phyloP scores from a whole-genome alignment of 1,140 invertebrate genomes.

The Trichogramma pretiosum region DNA sequence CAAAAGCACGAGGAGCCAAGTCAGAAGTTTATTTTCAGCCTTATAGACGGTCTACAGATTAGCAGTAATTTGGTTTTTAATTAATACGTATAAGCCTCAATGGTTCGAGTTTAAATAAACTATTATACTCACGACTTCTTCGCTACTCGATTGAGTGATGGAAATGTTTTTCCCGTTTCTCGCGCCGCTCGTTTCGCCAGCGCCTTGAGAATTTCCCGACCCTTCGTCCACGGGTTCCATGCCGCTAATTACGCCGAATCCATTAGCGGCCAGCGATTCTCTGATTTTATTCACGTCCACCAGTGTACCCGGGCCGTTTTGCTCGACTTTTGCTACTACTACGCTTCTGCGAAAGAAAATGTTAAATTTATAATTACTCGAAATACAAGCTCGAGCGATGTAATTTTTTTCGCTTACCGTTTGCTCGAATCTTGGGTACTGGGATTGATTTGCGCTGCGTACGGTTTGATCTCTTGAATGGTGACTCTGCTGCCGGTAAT shows the following conservation, averaged over 20 bases:
- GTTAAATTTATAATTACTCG: too few relatives aligned
- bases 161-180: slow-evolving; percentile 29
- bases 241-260: slow-evolving; percentile 39
- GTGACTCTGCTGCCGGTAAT: slow-evolving; percentile 68
- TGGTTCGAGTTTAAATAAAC: not conserved
- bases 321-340: slow-evolving; percentile 54
- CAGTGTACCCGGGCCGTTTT: slow-evolving; percentile 33
- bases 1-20: slow-evolving; percentile 68
- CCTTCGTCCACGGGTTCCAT: too few relatives aligned
- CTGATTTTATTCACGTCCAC: slow-evolving; percentile 42
- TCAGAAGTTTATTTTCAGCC: slow-evolving; percentile 61
- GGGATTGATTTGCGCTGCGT: slow-evolving; percentile 42
- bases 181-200: slow-evolving; percentile 4
- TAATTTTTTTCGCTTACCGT: too few relatives aligned
- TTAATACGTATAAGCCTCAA: not conserved
- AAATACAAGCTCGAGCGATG: too few relatives aligned
- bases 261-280: slow-evolving; percentile 57
- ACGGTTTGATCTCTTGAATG: slow-evolving; percentile 64
- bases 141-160: slow-evolving; percentile 17
- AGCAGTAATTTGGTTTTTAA: slow-evolving; percentile 9
- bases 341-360: slow-evolving; percentile 66
- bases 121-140: slow-evolving; percentile 37
- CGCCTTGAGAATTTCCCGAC: slow-evolving; percentile 8
- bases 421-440: too few relatives aligned
- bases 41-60: slow-evolving; percentile 53